Evolutionary conservation across 2,888 invertebrate species (phyloP).

Genomic region (Auanema freiburgensis): DNA sequence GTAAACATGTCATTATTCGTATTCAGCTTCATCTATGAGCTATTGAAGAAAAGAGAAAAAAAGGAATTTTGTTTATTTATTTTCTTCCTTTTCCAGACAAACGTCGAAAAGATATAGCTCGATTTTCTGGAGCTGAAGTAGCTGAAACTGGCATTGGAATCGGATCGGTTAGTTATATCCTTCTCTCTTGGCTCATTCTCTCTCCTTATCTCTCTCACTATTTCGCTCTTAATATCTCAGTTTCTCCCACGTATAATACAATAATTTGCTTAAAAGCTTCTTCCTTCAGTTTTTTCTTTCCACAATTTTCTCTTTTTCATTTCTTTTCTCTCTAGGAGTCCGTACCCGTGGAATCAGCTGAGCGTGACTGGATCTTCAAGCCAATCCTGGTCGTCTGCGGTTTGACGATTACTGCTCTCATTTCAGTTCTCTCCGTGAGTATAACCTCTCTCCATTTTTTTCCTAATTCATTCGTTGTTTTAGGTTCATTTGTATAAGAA

Average conservation of each 20-base stretch:
- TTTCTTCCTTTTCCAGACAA: constrained; percentile 49
- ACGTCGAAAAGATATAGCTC: constrained; percentile 61
- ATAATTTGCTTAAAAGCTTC: too few species aligned
- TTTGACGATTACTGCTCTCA: constrained; percentile 49
- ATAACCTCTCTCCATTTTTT: neutral
- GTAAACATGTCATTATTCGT: neutral
- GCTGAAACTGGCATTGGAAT: constrained; percentile 63
- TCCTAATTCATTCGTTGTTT: neutral
- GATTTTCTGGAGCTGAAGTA: constrained; percentile 57
- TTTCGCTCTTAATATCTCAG: too few species aligned
- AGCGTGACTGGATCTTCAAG: constrained; percentile 58
- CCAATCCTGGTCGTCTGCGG: constrained; percentile 61
- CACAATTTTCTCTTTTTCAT: constrained; percentile 23
- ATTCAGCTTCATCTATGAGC: too few species aligned
- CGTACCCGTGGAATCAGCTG: constrained; percentile 58
- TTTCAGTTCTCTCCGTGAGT: constrained; percentile 35
- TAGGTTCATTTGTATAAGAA: constrained; percentile 26
- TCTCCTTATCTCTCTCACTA: neutral
- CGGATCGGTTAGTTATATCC: constrained; percentile 44
- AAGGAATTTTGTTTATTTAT: neutral
- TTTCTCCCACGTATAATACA: too few species aligned
- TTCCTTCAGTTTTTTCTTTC: too few species aligned
- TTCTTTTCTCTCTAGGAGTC: constrained; percentile 48
- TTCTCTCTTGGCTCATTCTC: neutral
- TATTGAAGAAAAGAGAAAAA: neutral